A percentile compares a stretch with the other conserved stretches of the same genome.
Evolutionary conservation across 64 coral and sea anemone genomes (phyloP).

Genomic region (Stichodactyla mertensii): DNA sequence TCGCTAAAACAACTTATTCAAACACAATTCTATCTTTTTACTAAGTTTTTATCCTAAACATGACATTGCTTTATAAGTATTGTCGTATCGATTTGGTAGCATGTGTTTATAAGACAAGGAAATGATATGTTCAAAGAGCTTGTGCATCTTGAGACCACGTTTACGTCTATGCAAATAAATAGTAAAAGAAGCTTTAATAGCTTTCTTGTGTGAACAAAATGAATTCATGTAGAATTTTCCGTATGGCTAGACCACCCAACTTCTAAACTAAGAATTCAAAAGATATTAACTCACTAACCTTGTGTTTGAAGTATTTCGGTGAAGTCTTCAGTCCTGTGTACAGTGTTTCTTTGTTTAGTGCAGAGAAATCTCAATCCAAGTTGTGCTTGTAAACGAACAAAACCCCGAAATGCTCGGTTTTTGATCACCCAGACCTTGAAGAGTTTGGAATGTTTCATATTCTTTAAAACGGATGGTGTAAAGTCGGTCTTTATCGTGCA

Average conservation of each 20-base stretch:
- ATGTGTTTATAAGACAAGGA: background rate
- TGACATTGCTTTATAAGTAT: background rate
- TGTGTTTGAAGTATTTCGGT: background rate
- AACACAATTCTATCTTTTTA: background rate
- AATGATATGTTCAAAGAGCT: background rate
- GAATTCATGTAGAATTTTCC: background rate
- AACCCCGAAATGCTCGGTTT: background rate
- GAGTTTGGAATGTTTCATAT: background rate
- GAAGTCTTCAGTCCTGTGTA: background rate
- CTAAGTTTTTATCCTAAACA: background rate
- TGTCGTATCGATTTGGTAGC: background rate
- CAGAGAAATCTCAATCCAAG: background rate
- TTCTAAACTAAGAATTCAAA: background rate
- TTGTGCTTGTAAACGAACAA: background rate
- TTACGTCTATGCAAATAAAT: conserved; percentile 2
- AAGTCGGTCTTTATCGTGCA: background rate
- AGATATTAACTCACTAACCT: background rate
- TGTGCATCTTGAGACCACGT: background rate
- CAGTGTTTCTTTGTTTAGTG: conserved; percentile 1
- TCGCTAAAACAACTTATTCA: background rate
- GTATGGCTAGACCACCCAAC: background rate
- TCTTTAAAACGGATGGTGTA: background rate
- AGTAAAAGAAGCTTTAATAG: background rate
- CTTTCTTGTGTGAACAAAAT: background rate
- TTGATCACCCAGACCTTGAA: background rate